Percentiles rank a stretch among this genome's conserved stretches.
Conservation (phyloP, 2,888 invertebrate species). For the Ethmia dodecea region DNA sequence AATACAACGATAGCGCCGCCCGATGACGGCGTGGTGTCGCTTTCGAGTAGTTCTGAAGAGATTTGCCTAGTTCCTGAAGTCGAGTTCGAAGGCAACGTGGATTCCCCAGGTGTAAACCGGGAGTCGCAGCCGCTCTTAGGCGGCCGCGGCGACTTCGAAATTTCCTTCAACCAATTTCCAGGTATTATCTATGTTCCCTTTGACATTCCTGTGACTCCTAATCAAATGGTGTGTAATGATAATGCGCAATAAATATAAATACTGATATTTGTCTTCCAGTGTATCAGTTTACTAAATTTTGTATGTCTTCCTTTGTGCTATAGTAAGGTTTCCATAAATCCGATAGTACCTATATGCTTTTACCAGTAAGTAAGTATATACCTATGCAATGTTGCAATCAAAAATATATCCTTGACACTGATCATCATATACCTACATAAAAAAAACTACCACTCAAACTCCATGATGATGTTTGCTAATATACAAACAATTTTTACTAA, state of each 20-base stretch:
- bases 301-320: constrained; percentile 28
- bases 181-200: constrained; percentile 67
- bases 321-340: background rate
- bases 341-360: background rate
- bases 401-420: too few relatives aligned
- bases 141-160: constrained; percentile 85
- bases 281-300: too few relatives aligned
- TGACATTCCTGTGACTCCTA: constrained; percentile 9
- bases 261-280: too few relatives aligned
- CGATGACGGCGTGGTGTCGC: constrained; percentile 78
- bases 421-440: too few relatives aligned
- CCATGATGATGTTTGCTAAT: constrained; percentile 43
- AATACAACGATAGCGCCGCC: constrained; percentile 59
- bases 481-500: constrained; percentile 27
- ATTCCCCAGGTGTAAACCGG: constrained; percentile 89
- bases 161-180: constrained; percentile 91
- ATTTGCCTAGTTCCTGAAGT: constrained; percentile 89
- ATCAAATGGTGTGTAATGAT: too few relatives aligned
- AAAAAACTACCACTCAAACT: constrained; percentile 41
- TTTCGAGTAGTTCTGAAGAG: constrained; percentile 81
- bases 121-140: constrained; percentile 97
- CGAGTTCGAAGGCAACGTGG: constrained; percentile 89
- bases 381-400: too few relatives aligned
- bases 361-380: too few relatives aligned
- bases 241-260: background rate